phyloP scores from a whole-genome alignment of 2,113 vertebrate species.

The Lontra canadensis region DNA sequence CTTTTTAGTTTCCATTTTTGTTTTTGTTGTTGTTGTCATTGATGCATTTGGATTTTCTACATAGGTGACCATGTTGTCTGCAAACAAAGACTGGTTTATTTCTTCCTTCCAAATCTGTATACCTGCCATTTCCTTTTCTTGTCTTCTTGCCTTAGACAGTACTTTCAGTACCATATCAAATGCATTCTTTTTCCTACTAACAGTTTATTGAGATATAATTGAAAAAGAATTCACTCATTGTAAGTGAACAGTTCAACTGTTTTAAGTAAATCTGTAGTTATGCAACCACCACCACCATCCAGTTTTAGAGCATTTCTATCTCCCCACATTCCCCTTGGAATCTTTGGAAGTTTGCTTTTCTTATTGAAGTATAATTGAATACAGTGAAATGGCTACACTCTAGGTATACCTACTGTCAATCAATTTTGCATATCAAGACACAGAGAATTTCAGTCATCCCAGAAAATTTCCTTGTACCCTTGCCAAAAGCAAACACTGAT shows the following conservation, averaged over 20 bases:
- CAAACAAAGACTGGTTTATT: background rate
- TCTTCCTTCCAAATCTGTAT: background rate
- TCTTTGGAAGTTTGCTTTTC: background rate
- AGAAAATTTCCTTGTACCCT: background rate
- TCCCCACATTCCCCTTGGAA: background rate
- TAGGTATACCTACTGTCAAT: background rate
- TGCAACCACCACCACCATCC: background rate
- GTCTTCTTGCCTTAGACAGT: background rate
- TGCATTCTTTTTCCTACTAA: background rate
- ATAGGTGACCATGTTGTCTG: background rate
- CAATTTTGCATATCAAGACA: background rate
- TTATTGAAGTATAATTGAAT: background rate
- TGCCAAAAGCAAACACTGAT: background rate
- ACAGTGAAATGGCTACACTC: background rate
- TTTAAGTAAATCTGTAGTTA: background rate
- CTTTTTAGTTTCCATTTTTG: background rate
- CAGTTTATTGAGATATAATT: background rate
- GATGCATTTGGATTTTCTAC: background rate
- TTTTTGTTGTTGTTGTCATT: background rate
- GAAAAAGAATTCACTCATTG: background rate
- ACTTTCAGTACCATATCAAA: background rate
- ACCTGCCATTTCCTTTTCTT: background rate
- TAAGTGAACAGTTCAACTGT: background rate
- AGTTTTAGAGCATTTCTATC: background rate
- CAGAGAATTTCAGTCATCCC: background rate